Conservation (phyloP, 2,113 vertebrate species). For the Dipodomys merriami region DNA sequence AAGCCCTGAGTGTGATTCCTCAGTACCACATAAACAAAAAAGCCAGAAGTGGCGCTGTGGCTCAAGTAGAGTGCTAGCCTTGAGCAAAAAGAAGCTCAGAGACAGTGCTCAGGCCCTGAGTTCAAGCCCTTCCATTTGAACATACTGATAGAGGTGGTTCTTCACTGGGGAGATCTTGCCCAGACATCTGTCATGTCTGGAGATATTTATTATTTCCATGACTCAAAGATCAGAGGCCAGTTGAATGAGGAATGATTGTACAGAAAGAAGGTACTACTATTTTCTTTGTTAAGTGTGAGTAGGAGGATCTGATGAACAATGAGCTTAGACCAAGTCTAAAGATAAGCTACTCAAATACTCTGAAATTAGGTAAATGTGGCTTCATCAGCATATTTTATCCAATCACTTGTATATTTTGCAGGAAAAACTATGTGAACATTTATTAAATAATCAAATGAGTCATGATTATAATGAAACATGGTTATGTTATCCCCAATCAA, state of each 20-base stretch:
- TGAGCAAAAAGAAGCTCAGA: too few relatives aligned
- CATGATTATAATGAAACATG: slow-evolving; percentile 60
- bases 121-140: neutral
- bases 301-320: neutral
- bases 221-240: neutral
- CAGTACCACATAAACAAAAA: too few relatives aligned
- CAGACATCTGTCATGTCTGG: neutral
- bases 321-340: neutral
- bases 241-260: neutral
- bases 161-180: neutral
- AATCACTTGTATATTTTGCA: slow-evolving; percentile 44
- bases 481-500: slow-evolving; percentile 57
- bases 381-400: slow-evolving; percentile 53
- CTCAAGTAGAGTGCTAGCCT: too few relatives aligned
- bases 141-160: neutral
- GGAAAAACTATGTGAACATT: slow-evolving; percentile 54
- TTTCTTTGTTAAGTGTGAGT: neutral
- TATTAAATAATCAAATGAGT: slow-evolving; percentile 66
- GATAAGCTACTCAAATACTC: neutral
- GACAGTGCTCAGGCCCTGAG: too few relatives aligned
- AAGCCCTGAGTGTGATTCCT: too few relatives aligned
- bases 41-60: too few relatives aligned
- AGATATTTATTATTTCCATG: neutral
- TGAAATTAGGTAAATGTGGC: slow-evolving; percentile 2
- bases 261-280: neutral